phyloP scores from a whole-genome alignment of 2,888 invertebrate genomes.

The Lasioglossum leucozonium region DNA sequence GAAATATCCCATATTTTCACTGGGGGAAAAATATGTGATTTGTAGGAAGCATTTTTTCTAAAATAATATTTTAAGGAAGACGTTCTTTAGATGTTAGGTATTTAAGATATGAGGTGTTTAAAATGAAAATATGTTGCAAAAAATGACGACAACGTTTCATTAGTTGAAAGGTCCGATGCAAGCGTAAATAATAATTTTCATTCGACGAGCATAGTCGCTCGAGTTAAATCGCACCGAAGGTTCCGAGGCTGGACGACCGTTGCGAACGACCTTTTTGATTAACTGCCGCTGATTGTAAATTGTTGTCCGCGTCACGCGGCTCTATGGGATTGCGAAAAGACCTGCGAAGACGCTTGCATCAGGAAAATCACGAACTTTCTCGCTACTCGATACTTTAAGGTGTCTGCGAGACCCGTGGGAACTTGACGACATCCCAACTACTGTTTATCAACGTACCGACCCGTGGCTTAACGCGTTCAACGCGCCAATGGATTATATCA shows the following conservation, averaged over 20 bases:
- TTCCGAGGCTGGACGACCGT: slow-evolving; percentile 38
- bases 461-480: not conserved
- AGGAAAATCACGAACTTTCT: slow-evolving; percentile 35
- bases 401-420: slow-evolving; percentile 29
- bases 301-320: slow-evolving; percentile 20
- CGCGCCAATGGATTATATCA: not conserved
- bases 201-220: slow-evolving; percentile 23
- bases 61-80: too few relatives aligned
- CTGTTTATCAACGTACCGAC: slow-evolving; percentile 10
- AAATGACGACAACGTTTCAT: not conserved
- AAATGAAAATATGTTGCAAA: not conserved
- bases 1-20: too few relatives aligned
- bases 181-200: not conserved
- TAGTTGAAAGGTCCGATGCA: not conserved
- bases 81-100: too few relatives aligned
- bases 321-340: slow-evolving; percentile 46
- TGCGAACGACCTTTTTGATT: slow-evolving; percentile 66
- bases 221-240: slow-evolving; percentile 56
- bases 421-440: slow-evolving; percentile 11
- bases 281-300: slow-evolving; percentile 48
- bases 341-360: slow-evolving; percentile 8
- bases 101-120: too few relatives aligned
- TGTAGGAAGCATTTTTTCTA: too few relatives aligned
- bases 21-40: too few relatives aligned
- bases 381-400: slow-evolving; percentile 5